Evolutionary conservation across 2,113 vertebrate genomes (phyloP), one percentile per base, ranked within the genome.

Genomic region (Eulemur macaco): DNA sequence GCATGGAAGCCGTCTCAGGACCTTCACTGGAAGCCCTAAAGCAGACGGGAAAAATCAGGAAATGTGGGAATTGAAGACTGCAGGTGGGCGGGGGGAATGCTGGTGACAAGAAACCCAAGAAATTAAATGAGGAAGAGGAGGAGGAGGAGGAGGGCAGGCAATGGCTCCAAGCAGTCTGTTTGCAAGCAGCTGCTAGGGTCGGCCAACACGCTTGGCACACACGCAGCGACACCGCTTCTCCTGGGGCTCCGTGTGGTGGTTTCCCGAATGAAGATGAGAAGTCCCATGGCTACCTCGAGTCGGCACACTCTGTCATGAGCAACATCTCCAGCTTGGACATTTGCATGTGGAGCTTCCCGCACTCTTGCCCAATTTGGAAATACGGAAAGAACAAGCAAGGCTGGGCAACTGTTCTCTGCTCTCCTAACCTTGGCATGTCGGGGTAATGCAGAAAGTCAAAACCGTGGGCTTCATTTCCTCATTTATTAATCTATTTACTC

Each of bases 311-410:
- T 29, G 50, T 39, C 34, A 25, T 27, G 13, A 18, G 69, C 0
- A 20, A 34, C 4, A 58, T 6, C 14, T 27, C 34, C 69, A 58
- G 34, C 60, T 10, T 10, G 3, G 9, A 0, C 34, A 34, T 4
- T 69, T 27, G 27, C 3, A 3, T 3, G 21, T 4, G 9, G 13
- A 69, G 31, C 13, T 85, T 34, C 42, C 4, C 3, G 14, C 20
- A 15, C n/a, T 12, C 14, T 8, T 12, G 3, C 12, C 3, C 39
- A 18, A 3, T 12, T 18, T 23, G 37, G 21, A 27, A n/a, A n/a
- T 5, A 45, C 2, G 1, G 20, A 8, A 18, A 54, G 2, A n/a
- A 42, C 3, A 23, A n/a, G 10, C 66, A 31, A 12, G 6, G 7
- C 23, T 12, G 20, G 58, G 58, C 27, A 23, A 2, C 1, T 17